Evolutionary conservation across 1,140 invertebrate genomes (phyloP).

Genomic region (Ptiloglossa arizonensis): DNA sequence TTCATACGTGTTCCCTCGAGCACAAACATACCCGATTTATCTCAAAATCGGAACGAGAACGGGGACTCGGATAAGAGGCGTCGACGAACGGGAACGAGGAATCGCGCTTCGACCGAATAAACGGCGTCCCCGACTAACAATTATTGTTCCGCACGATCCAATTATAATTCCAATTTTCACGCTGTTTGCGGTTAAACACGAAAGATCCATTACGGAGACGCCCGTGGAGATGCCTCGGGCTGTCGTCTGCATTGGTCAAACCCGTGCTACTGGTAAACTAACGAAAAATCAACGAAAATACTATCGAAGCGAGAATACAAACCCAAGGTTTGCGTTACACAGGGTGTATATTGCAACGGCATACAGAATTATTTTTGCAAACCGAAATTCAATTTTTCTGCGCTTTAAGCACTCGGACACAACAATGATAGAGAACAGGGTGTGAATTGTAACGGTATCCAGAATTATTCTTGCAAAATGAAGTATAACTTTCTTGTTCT

Average conservation of each 20-base stretch:
- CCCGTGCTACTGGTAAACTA: background rate
- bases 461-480: too few relatives aligned
- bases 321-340: too few relatives aligned
- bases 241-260: background rate
- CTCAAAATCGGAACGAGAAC: background rate
- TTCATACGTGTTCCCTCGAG: background rate
- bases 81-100: slow-evolving; percentile 9
- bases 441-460: too few relatives aligned
- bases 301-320: background rate
- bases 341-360: too few relatives aligned
- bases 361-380: too few relatives aligned
- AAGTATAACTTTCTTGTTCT: too few relatives aligned
- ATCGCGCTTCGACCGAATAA: slow-evolving; percentile 2
- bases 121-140: background rate
- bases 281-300: background rate
- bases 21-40: slow-evolving; percentile 9
- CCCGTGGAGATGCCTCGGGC: background rate
- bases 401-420: too few relatives aligned
- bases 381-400: too few relatives aligned
- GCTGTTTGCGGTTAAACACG: slow-evolving; percentile 39
- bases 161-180: slow-evolving; percentile 51
- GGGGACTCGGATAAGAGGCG: background rate
- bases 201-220: background rate
- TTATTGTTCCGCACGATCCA: slow-evolving; percentile 46
- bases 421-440: too few relatives aligned